These are phyloP conservation scores for Egretta garzetta DNA, from an alignment of 2,113 vertebrate genomes.

Conservation along the genomic window DNA sequence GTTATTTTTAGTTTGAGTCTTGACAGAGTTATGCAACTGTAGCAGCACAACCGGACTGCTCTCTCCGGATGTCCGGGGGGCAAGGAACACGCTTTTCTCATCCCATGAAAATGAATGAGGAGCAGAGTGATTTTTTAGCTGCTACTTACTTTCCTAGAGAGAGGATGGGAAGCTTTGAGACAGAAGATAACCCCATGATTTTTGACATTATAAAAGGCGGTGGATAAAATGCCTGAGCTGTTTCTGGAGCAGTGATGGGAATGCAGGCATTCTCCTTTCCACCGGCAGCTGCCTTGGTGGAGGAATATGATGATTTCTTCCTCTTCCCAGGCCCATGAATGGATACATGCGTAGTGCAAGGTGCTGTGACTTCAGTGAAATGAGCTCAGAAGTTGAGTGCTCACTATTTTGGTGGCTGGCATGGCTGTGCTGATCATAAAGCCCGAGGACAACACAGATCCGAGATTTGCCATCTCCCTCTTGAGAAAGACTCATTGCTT, in stretches of 20 bases:
- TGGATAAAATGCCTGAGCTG: neutral
- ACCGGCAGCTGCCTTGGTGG: neutral
- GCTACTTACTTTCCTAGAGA: conserved; percentile 17
- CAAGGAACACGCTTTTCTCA: conserved; percentile 22
- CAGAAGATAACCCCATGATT: neutral
- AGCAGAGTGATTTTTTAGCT: neutral
- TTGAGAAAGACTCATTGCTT: neutral
- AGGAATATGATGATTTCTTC: neutral
- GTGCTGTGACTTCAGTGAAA: neutral
- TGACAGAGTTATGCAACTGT: conserved; percentile 31
- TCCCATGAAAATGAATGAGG: conserved; percentile 2
- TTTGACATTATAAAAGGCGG: neutral
- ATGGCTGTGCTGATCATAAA: neutral
- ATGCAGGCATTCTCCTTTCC: neutral
- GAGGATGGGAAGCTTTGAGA: neutral
- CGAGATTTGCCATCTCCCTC: neutral
- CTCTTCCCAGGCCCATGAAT: neutral
- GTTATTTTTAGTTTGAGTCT: conserved; percentile 57
- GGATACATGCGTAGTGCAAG: neutral
- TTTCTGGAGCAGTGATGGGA: neutral
- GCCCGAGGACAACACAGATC: neutral
- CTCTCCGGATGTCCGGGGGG: neutral
- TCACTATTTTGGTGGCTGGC: neutral
- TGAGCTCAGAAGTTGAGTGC: neutral
- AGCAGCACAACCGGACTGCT: neutral